Base-by-base conservation (phyloP, 2,888 invertebrate genomes). In the Athalia circularis region DNA sequence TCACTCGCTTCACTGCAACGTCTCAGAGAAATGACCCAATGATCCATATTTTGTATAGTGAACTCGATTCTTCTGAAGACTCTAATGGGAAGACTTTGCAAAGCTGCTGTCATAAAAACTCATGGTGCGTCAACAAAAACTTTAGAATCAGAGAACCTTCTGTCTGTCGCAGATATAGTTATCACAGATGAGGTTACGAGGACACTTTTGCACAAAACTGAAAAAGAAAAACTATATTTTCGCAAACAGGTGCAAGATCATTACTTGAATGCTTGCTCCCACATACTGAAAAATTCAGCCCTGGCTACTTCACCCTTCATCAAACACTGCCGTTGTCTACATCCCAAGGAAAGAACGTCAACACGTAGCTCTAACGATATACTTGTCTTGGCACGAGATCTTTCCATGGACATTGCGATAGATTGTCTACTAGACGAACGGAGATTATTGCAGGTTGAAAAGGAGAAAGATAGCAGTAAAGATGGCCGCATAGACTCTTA, bases 211-310 rank as follows among this genome's bases (percentile, higher is more conserved):
- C 59, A 78, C 65, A 70, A 64, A 43, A 74, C 65, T 52, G 65
- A 78, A 47, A 74, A 59, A 59, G 79, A 79, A 45, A 72, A 75
- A 59, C 65, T 79, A n/a, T 72, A 67, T 74, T 79, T 79, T 65
- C 52, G 72, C 52, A 65, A 70, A 65, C 61, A 64, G 50, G 74
- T 61, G 7, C 75, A 75, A 62, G 72, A 70, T 48, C 79, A 79
- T 57, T 79, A 79, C 15, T 47, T 65, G 43, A 75, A 74, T 75
- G 75, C 74, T 65, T 74, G 79, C 59, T 65, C 15, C 59, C 75
- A 79, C 67, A 47, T 65, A 57, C 65, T 79, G 61, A 67, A 75
- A 52, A 75, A 79, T 59, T 75, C 79, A 65, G 65, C 75, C 57
- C 74, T 79, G 59, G 48, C 43, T 50, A 75, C 54, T 64, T 74